phyloP scores from a whole-genome alignment of 1,140 invertebrate species.

The Drosophila simulans region DNA sequence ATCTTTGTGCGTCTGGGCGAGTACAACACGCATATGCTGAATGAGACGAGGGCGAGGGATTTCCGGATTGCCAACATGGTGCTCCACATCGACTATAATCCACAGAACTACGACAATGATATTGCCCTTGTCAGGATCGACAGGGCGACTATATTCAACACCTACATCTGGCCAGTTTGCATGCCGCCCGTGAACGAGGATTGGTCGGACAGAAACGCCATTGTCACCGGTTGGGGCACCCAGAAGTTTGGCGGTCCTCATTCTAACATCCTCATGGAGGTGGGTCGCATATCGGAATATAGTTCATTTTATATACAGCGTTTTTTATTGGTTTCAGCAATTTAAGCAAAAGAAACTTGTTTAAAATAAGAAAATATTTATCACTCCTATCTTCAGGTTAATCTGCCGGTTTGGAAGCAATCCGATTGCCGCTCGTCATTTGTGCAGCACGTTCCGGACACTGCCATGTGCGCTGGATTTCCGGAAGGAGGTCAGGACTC shows the following conservation, averaged over 20 bases:
- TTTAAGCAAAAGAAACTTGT: not conserved
- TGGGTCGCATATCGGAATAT: slow-evolving; percentile 56
- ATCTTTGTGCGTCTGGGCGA: slow-evolving; percentile 91
- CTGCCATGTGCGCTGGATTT: slow-evolving; percentile 90
- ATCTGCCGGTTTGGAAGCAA: slow-evolving; percentile 92
- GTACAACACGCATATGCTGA: slow-evolving; percentile 89
- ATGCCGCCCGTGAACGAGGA: slow-evolving; percentile 88
- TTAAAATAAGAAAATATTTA: not conserved
- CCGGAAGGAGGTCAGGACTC: slow-evolving; percentile 90
- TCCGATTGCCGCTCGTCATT: slow-evolving; percentile 88
- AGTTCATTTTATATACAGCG: not conserved
- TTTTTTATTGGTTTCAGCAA: not conserved
- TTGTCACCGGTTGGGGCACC: slow-evolving; percentile 92
- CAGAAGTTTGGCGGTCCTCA: slow-evolving; percentile 88
- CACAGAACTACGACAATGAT: slow-evolving; percentile 90
- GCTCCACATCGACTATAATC: slow-evolving; percentile 88
- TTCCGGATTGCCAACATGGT: slow-evolving; percentile 88
- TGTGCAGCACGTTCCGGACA: slow-evolving; percentile 87
- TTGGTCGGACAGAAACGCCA: slow-evolving; percentile 88
- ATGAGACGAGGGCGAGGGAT: slow-evolving; percentile 88
- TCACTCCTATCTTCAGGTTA: slow-evolving; percentile 83
- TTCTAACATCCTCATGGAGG: slow-evolving; percentile 90
- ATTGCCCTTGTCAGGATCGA: slow-evolving; percentile 92
- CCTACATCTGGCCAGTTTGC: slow-evolving; percentile 94
- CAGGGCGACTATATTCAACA: slow-evolving; percentile 89